Evolutionary conservation across 2,797 vertebrate genomes (phyloP).

Genomic region (Enteromius radiatus): DNA sequence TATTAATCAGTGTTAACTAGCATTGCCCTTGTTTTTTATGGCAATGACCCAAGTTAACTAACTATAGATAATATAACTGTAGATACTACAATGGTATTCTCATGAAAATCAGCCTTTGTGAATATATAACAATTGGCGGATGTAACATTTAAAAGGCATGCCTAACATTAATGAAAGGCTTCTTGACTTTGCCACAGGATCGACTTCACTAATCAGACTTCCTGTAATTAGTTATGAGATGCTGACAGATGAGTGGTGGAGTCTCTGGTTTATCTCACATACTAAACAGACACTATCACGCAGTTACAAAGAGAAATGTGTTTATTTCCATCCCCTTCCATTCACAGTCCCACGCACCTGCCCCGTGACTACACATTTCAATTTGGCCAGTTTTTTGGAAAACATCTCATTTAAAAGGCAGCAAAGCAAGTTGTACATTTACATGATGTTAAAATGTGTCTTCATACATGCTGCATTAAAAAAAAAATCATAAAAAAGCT

Average conservation of each 20-base stretch:
- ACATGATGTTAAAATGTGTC: background rate
- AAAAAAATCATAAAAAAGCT: background rate
- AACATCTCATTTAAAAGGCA: background rate
- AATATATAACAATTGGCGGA: background rate
- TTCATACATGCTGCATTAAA: background rate
- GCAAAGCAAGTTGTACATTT: background rate
- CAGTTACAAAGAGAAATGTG: constrained; percentile 10
- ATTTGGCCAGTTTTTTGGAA: background rate
- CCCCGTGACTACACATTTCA: background rate
- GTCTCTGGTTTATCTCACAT: too few species aligned
- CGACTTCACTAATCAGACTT: background rate
- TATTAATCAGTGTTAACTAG: background rate
- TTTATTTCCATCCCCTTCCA: constrained; percentile 20
- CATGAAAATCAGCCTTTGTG: background rate
- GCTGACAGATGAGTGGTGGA: background rate
- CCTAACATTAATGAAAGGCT: background rate
- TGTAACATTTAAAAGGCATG: background rate
- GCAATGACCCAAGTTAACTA: background rate
- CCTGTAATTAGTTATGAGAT: background rate
- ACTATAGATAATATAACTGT: too few species aligned
- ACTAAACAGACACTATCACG: background rate
- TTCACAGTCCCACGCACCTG: background rate
- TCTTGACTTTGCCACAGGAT: background rate
- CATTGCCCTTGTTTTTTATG: background rate
- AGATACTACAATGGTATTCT: too few species aligned